Evolutionary conservation across 2,888 invertebrate genomes (phyloP), one percentile per base, ranked within the genome.

Genomic region (Timema podura): DNA sequence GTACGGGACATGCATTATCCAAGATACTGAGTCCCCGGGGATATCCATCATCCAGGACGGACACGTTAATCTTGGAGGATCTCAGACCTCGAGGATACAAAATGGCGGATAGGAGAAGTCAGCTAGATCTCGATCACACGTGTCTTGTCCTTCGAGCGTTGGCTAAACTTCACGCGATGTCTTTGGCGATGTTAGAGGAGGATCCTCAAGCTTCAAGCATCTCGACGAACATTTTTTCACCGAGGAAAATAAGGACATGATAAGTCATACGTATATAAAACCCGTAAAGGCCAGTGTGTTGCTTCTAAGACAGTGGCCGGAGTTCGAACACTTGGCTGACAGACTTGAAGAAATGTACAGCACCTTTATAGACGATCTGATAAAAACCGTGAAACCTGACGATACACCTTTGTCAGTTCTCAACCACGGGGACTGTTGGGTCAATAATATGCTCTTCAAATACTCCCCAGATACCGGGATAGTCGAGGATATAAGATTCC

Each of bases 111-210:
- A 61, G 61, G 44, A 30, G 13, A 13, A 5, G 45, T 44, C 44
- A 44, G 9, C 30, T 61, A 5, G 61, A 61, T 61, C 10, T 61
- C 3, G 61, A 61, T 13, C 61, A 61, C 45, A 45, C 61, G 3
- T 45, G 30, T 9, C 7, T 5, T 44, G 61, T 61, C 11, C 10
- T 61, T 10, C 10, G 44, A 44, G 10, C 9, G 5, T 13, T 61
- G 61, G 61, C 61, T 5, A 61, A 61, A 61, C 30, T 61, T 11
- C 61, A 61, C 61, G 61, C 61, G 5, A 45, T 61, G 30, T 61
- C 61, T 3, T 61, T 11, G 10, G 13, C 45, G 10, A 44, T 61
- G 61, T 30, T 30, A 30, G 30, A 30, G 3, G 30, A 30, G 30
- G 61, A 13, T 6, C 44, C 44, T 30, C 30, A 13, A 44, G 6